Evolutionary conservation across 2,113 vertebrate genomes (phyloP).

Genomic region (Rhynchopsitta pachyrhyncha): DNA sequence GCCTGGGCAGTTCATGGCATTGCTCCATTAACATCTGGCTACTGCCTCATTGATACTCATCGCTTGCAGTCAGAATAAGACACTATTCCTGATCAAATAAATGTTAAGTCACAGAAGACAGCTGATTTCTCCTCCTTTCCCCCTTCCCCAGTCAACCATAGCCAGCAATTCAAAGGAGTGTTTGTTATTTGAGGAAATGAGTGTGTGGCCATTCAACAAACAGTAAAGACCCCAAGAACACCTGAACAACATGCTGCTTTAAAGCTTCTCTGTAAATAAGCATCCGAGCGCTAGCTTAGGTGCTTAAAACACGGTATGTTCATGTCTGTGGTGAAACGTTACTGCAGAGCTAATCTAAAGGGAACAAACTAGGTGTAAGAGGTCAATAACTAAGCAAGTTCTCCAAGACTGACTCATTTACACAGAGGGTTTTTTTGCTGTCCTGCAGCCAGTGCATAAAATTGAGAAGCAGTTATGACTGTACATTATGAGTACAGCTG

Average conservation of each 20-base stretch:
- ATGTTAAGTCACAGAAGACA: accelerated
- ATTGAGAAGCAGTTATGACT: neutral
- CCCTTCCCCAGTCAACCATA: neutral
- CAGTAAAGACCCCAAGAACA: neutral
- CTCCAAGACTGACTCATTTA: neutral
- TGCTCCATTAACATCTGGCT: neutral
- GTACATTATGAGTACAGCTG: neutral
- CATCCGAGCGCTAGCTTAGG: neutral
- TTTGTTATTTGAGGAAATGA: neutral
- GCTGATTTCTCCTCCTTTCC: neutral
- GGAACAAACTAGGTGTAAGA: neutral
- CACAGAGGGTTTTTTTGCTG: neutral
- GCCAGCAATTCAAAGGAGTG: neutral
- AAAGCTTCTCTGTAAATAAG: neutral
- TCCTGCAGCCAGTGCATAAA: neutral
- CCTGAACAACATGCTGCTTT: neutral
- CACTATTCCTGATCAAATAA: neutral
- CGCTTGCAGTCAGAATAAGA: accelerated
- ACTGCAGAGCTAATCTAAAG: neutral
- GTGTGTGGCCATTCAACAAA: neutral
- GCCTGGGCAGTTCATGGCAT: neutral
- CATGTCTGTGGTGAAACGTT: neutral
- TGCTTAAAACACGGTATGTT: neutral
- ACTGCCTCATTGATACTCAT: neutral
- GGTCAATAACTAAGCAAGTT: neutral